These are phyloP conservation scores for Hippocampus barbouri DNA, from an alignment of 2,113 vertebrate genomes.

Conservation along the genomic window DNA sequence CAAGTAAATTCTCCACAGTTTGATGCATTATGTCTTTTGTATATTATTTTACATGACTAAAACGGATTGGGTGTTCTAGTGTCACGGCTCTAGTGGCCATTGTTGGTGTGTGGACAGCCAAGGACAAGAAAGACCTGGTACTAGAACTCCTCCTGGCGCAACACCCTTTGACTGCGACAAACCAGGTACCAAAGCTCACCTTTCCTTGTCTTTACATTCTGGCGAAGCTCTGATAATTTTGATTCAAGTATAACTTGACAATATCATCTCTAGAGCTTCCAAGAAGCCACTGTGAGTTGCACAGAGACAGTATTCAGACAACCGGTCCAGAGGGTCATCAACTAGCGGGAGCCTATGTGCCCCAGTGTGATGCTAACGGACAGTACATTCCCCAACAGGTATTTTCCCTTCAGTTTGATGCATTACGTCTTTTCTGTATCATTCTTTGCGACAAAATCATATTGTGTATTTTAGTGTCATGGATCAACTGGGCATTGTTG, in stretches of 20 bases:
- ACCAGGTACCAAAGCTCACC: conserved; percentile 23
- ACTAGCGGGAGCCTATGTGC: conserved; percentile 53
- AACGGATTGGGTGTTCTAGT: not conserved
- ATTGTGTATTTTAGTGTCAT: not conserved
- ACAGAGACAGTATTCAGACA: conserved; percentile 44
- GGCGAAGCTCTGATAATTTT: not conserved
- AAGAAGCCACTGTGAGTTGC: conserved; percentile 70
- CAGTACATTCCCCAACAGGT: conserved; percentile 71
- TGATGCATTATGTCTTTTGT: not conserved
- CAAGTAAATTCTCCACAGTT: conserved; percentile 44
- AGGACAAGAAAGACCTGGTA: conserved; percentile 77
- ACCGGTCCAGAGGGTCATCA: conserved; percentile 16
- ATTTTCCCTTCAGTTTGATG: not conserved
- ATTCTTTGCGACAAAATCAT: not conserved
- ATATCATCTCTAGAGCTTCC: conserved; percentile 41
- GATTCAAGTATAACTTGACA: not conserved
- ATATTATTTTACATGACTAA: not conserved
- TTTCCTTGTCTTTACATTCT: not conserved
- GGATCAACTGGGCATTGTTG: conserved; percentile 74
- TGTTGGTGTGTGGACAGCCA: conserved; percentile 81
- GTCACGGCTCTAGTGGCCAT: conserved; percentile 67
- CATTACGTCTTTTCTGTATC: not conserved
- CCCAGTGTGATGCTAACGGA: conserved; percentile 76
- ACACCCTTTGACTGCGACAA: conserved; percentile 25
- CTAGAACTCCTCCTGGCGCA: conserved; percentile 62